These are phyloP conservation scores for Petrocephalus microphthalmus DNA, from an alignment of 2,113 vertebrate genomes.

Conservation along the genomic window DNA sequence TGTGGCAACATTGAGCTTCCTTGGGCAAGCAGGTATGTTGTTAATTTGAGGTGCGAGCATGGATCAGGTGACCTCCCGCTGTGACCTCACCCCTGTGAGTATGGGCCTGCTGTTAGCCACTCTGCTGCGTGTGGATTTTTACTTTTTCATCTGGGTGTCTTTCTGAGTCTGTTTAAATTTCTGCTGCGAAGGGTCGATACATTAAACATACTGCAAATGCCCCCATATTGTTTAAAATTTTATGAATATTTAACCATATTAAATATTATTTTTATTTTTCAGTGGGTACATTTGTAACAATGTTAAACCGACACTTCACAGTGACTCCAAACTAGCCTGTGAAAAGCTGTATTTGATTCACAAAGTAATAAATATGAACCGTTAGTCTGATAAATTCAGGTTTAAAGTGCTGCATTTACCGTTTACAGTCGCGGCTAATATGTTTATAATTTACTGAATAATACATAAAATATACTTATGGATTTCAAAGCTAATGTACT, in stretches of 20 bases:
- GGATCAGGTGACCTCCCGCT: neutral
- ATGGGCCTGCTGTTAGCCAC: neutral
- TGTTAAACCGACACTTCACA: neutral
- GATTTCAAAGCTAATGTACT: constrained; percentile 2
- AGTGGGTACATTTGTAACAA: neutral
- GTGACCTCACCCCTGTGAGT: neutral
- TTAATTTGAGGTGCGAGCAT: neutral
- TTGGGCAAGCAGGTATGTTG: neutral
- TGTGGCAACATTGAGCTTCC: neutral
- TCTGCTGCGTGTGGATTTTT: neutral
- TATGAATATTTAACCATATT: neutral
- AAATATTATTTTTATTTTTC: neutral
- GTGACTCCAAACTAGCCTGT: neutral
- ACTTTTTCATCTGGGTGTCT: neutral
- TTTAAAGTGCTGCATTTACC: neutral
- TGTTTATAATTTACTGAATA: neutral
- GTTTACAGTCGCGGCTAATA: neutral
- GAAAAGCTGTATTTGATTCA: neutral
- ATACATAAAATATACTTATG: neutral
- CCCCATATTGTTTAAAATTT: neutral
- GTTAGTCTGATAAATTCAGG: neutral
- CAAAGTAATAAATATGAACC: neutral
- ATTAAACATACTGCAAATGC: neutral
- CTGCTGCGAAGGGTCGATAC: neutral
- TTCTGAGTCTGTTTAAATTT: neutral